Conservation (phyloP, 2,113 vertebrate genomes). For the Lucifuga dentata region DNA sequence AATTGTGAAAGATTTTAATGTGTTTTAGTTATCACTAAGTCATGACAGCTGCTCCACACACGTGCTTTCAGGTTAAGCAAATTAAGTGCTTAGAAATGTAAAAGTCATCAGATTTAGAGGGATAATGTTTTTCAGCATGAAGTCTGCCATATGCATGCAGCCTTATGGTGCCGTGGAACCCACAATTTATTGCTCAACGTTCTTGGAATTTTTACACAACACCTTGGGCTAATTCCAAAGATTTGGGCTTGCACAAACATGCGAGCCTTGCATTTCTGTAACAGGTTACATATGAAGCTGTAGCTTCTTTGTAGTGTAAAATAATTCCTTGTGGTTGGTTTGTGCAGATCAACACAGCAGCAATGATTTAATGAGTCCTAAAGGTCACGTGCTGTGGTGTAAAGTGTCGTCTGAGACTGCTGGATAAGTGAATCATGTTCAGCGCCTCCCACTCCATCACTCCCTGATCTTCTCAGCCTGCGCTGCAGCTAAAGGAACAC, state of each 20-base stretch:
- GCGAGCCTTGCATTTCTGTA: neutral
- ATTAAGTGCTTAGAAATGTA: too few species aligned
- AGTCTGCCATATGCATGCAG: neutral
- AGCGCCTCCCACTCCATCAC: neutral
- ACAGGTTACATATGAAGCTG: neutral
- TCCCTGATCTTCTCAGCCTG: slow-evolving; percentile 17
- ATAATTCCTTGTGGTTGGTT: neutral
- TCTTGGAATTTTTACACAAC: neutral
- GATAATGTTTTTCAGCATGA: neutral
- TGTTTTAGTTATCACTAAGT: too few species aligned
- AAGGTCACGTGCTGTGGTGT: neutral
- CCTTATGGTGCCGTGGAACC: neutral
- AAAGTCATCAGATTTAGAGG: too few species aligned
- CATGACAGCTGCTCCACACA: too few species aligned
- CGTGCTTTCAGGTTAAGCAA: too few species aligned
- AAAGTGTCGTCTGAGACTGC: slow-evolving; percentile 3
- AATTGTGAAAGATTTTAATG: too few species aligned
- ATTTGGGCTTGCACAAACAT: neutral
- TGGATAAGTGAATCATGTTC: slow-evolving; percentile 1
- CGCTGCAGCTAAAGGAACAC: slow-evolving; percentile 41
- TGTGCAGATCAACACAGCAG: neutral
- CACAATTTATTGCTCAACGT: neutral
- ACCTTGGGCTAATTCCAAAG: slow-evolving; percentile 3
- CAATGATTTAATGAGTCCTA: neutral
- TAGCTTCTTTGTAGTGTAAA: neutral